phyloP scores from a whole-genome alignment of 2,888 invertebrate genomes.

The Alitta virens region DNA sequence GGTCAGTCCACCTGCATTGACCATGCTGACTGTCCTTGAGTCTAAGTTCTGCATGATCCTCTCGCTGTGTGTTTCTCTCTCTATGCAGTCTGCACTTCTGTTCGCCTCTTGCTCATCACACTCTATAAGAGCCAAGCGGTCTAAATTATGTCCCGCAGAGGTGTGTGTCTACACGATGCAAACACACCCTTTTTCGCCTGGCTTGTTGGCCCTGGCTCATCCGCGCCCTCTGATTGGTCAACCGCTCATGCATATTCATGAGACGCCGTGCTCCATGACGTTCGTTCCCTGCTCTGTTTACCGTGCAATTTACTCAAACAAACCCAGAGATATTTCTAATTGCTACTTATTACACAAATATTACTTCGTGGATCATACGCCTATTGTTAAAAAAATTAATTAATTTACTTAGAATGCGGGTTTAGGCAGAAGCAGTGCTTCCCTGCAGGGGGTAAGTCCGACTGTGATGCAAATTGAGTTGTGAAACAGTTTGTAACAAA shows the following conservation, averaged over 20 bases:
- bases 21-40: slow-evolving; percentile 1
- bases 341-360: neutral
- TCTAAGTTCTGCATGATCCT: neutral
- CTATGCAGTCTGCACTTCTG: neutral
- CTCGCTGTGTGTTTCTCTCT: neutral
- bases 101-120: neutral
- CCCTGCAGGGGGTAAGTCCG: too few relatives aligned
- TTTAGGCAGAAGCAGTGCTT: too few relatives aligned
- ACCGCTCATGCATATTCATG: slow-evolving; percentile 12
- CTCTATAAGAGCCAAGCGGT: neutral
- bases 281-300: slow-evolving; percentile 1
- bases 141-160: slow-evolving; percentile 12
- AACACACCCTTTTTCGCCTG: slow-evolving; percentile 9
- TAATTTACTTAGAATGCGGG: too few relatives aligned
- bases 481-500: too few relatives aligned
- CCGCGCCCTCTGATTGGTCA: slow-evolving; percentile 9
- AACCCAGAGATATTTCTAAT: neutral
- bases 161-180: slow-evolving; percentile 14
- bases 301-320: neutral
- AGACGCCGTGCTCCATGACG: slow-evolving; percentile 4
- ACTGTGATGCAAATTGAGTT: too few relatives aligned
- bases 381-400: too few relatives aligned
- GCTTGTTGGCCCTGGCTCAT: slow-evolving; percentile 1
- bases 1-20: neutral
- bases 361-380: too few relatives aligned